Evolutionary conservation across 2,888 invertebrate genomes (phyloP).

Genomic region (Ganaspis brasiliensis): DNA sequence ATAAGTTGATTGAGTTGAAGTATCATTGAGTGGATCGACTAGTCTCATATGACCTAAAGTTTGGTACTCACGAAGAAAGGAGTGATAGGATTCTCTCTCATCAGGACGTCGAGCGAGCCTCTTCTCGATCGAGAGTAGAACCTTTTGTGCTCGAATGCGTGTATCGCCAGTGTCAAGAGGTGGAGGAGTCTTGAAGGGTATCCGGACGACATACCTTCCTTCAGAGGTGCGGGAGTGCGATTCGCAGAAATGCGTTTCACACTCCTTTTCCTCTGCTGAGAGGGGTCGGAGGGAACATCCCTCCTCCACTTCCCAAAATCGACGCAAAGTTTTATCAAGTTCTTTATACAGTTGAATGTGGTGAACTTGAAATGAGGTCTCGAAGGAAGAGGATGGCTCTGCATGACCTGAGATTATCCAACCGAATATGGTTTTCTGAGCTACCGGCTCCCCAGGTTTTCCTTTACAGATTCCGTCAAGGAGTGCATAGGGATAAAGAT

Average conservation of each 20-base stretch:
- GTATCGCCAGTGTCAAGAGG: conserved; percentile 16
- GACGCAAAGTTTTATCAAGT: conserved; percentile 4
- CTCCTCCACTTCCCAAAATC: conserved; percentile 42
- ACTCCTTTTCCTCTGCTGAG: neutral
- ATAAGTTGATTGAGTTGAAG: neutral
- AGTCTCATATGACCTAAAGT: conserved; percentile 10
- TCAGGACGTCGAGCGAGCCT: conserved; percentile 15
- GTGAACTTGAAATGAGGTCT: neutral
- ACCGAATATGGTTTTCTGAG: neutral
- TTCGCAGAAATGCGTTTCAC: neutral
- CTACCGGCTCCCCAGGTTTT: neutral
- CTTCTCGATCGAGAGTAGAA: neutral
- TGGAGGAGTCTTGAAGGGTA: neutral
- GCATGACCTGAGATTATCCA: neutral
- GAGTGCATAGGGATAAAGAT: neutral
- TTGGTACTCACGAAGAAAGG: conserved; percentile 21
- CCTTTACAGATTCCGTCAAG: neutral
- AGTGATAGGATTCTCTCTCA: neutral
- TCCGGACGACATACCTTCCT: conserved; percentile 32
- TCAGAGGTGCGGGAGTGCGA: conserved; percentile 6
- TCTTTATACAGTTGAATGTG: neutral
- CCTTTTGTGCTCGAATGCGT: neutral
- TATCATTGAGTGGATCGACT: neutral
- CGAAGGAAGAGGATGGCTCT: neutral
- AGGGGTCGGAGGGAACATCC: neutral